Conservation (phyloP, 1,140 invertebrate species). For the Asbolus verrucosus region DNA sequence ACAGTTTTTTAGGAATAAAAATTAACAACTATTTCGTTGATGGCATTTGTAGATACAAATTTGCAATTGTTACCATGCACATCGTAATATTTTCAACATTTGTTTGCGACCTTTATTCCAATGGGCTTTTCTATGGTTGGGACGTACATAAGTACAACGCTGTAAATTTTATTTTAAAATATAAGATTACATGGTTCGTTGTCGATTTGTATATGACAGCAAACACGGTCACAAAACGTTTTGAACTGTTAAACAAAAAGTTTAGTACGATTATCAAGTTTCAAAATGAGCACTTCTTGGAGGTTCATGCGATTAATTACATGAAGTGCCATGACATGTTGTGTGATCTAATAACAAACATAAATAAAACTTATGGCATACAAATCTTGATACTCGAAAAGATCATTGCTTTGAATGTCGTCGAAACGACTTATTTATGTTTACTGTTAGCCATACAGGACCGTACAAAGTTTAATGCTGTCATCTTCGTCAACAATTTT, state of each 20-base stretch:
- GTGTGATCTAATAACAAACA: background rate
- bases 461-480: constrained; percentile 12
- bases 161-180: constrained; percentile 1
- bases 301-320: background rate
- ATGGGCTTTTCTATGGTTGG: background rate
- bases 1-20: background rate
- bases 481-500: constrained; percentile 10
- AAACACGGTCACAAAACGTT: background rate
- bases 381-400: constrained; percentile 14
- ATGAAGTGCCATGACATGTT: constrained; percentile 20
- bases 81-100: background rate
- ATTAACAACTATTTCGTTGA: background rate
- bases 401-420: background rate
- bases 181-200: constrained; percentile 23
- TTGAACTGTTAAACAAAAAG: background rate
- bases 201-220: background rate
- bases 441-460: background rate
- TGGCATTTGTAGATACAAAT: background rate
- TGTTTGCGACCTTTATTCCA: background rate
- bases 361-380: constrained; percentile 2
- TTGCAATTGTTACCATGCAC: background rate
- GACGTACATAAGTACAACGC: constrained; percentile 3
- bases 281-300: background rate
- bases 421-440: constrained; percentile 20
- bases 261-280: background rate